phyloP scores from a whole-genome alignment of 2,888 invertebrate species.

The Amitus sp. region DNA sequence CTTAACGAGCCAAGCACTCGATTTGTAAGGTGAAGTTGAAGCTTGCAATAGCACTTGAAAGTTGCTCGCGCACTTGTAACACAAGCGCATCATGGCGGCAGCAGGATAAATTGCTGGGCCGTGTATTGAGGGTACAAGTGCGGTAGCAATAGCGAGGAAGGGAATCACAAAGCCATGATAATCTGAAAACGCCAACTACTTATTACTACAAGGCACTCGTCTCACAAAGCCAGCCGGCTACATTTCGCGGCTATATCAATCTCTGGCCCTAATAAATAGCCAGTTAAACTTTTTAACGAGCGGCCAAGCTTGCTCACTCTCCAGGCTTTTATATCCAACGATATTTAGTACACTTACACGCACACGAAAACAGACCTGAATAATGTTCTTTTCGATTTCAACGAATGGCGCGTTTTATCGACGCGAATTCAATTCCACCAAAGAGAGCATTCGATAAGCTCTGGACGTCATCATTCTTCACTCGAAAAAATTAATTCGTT shows the following conservation, averaged over 20 bases:
- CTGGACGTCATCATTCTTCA: background rate
- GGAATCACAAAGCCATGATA: constrained; percentile 26
- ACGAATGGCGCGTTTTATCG: constrained; percentile 31
- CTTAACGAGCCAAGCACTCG: constrained; percentile 39
- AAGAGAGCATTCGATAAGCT: constrained; percentile 15
- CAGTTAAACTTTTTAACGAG: constrained; percentile 61
- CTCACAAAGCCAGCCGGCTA: constrained; percentile 38
- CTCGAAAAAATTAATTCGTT: background rate
- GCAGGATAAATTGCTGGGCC: constrained; percentile 29
- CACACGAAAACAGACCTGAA: background rate
- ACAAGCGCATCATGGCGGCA: constrained; percentile 44
- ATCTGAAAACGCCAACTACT: constrained; percentile 22
- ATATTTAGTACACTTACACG: constrained; percentile 25
- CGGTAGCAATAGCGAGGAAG: constrained; percentile 24
- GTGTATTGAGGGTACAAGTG: constrained; percentile 26
- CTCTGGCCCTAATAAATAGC: constrained; percentile 50
- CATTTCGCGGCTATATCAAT: constrained; percentile 41
- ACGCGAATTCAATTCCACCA: constrained; percentile 22
- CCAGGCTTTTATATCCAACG: constrained; percentile 26
- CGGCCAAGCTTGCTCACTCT: constrained; percentile 51
- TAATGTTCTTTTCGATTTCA: constrained; percentile 35
- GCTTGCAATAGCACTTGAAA: constrained; percentile 52
- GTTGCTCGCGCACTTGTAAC: constrained; percentile 56
- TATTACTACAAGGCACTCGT: constrained; percentile 40
- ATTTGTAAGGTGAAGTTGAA: constrained; percentile 35